These are phyloP conservation scores for Schizopygopsis pylzovi DNA, from an alignment of 2,797 vertebrate species.

Conservation along the genomic window DNA sequence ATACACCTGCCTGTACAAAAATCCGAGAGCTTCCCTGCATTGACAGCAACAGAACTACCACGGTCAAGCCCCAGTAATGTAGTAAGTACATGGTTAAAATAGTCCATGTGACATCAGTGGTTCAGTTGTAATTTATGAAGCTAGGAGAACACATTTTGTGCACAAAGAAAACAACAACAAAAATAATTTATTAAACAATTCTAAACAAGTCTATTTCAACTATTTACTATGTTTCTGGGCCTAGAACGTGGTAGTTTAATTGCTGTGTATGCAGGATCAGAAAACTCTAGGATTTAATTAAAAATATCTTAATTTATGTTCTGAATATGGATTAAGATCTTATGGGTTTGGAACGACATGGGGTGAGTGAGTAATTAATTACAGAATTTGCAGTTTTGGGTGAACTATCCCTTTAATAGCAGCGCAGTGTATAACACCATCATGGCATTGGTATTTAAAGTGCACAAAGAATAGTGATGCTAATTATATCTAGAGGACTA, in stretches of 20 bases:
- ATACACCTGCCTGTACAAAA: not conserved
- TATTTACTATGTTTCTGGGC: not conserved
- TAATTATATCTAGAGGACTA: not conserved
- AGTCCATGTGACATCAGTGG: not conserved
- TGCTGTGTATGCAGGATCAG: not conserved
- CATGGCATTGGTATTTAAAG: not conserved
- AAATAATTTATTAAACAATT: no score
- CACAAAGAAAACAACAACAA: not conserved
- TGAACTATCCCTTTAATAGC: not conserved
- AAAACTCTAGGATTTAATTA: not conserved
- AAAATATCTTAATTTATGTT: not conserved
- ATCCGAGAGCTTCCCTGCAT: no score
- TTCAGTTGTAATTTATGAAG: not conserved
- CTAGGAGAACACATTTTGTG: not conserved
- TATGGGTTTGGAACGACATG: no score
- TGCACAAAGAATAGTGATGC: not conserved
- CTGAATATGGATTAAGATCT: no score
- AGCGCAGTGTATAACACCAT: not conserved
- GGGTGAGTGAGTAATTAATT: not conserved
- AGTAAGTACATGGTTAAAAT: not conserved
- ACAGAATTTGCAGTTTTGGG: not conserved
- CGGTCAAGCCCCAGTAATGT: not conserved
- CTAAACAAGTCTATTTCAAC: not conserved
- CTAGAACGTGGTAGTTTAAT: not conserved
- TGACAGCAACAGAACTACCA: no score